Conservation (phyloP, 2,113 vertebrate species). For the Oenanthe melanoleuca region DNA sequence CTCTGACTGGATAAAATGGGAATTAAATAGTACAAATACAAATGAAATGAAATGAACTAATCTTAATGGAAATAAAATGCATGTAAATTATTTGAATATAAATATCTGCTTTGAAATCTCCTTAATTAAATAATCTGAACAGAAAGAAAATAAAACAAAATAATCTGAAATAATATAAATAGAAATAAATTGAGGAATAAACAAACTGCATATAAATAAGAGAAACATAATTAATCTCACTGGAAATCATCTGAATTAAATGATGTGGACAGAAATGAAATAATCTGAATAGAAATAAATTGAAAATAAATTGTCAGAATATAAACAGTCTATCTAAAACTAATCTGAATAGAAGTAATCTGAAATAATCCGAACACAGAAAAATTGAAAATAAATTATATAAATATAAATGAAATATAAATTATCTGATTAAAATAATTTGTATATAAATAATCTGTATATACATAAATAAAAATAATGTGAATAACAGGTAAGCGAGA, state of each 20-base stretch:
- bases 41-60: background rate
- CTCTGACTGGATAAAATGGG: background rate
- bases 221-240: background rate
- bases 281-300: background rate
- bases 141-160: background rate
- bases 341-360: background rate
- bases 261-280: background rate
- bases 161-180: background rate
- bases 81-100: background rate
- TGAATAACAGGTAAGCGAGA: background rate
- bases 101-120: background rate
- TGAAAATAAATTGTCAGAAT: background rate
- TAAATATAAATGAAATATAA: background rate
- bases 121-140: background rate
- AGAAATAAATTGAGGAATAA: background rate
- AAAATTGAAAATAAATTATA: background rate
- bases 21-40: background rate
- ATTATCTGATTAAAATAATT: background rate
- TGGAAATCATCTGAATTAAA: background rate
- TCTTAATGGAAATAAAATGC: background rate
- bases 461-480: background rate
- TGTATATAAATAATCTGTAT: background rate
- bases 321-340: background rate
- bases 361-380: background rate
- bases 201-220: background rate